phyloP scores from a whole-genome alignment of 2,113 vertebrate species.

The Paracanthobrama guichenoti region DNA sequence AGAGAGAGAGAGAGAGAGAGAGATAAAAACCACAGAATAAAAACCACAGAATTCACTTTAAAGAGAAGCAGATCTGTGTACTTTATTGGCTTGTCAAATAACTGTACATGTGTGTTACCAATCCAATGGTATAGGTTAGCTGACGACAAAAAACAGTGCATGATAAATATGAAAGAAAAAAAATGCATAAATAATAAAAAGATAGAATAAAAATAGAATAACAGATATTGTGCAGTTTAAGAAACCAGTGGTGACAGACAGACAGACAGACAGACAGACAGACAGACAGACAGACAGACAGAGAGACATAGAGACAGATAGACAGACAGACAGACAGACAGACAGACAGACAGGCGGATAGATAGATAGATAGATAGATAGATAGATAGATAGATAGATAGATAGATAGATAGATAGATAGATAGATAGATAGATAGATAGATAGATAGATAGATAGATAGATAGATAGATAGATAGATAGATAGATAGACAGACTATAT shows the following conservation, averaged over 20 bases:
- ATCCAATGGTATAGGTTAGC: not conserved
- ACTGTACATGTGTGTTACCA: slow-evolving; percentile 9
- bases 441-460: too few species aligned
- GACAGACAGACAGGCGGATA: too few species aligned
- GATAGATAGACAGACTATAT: too few species aligned
- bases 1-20: not conserved
- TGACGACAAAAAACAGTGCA: not conserved
- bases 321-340: too few species aligned
- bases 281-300: too few species aligned
- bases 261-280: not conserved
- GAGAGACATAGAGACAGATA: too few species aligned
- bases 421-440: too few species aligned
- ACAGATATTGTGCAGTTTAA: slow-evolving; percentile 3
- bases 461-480: too few species aligned
- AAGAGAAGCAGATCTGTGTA: slow-evolving; percentile 14
- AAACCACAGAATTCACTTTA: not conserved
- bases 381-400: too few species aligned
- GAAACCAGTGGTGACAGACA: not conserved
- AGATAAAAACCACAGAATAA: not conserved
- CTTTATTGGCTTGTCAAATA: slow-evolving; percentile 11
- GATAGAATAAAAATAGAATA: slow-evolving; percentile 6
- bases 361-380: too few species aligned
- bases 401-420: too few species aligned
- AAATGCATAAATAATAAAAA: not conserved
- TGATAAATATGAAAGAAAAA: not conserved